These are phyloP conservation scores for Thunnus thynnus DNA, from an alignment of 2,113 vertebrate genomes.

Conservation along the genomic window DNA sequence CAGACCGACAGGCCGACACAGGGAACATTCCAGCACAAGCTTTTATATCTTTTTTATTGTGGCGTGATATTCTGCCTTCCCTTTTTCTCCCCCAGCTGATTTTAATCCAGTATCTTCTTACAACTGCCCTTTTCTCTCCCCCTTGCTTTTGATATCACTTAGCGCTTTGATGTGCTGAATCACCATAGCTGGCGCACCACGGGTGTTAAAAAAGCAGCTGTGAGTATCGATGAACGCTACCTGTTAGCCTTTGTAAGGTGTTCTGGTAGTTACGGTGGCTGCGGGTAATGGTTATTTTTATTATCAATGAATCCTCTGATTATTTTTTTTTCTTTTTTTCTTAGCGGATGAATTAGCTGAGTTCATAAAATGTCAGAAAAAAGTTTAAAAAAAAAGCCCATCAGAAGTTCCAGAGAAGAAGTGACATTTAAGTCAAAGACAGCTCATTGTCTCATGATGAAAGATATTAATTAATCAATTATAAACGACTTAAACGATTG, in stretches of 20 bases:
- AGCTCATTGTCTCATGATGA: too few relatives aligned
- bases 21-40: constrained; percentile 73
- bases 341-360: not conserved
- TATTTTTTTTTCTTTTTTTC: not conserved
- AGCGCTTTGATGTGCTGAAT: constrained; percentile 68
- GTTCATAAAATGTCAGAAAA: not conserved
- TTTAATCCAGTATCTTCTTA: constrained; percentile 54
- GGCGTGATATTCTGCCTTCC: constrained; percentile 42
- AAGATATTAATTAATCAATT: too few relatives aligned
- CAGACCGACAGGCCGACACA: constrained; percentile 65
- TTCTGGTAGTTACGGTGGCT: not conserved
- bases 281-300: constrained; percentile 12
- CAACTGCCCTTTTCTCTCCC: not conserved
- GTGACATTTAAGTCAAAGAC: not conserved
- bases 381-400: not conserved
- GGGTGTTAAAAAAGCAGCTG: constrained; percentile 55
- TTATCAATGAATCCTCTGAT: not conserved
- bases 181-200: constrained; percentile 48
- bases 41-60: constrained; percentile 63
- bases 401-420: not conserved
- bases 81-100: constrained; percentile 47
- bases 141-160: constrained; percentile 36
- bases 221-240: constrained; percentile 23
- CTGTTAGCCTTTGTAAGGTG: constrained; percentile 3
- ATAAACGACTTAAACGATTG: too few relatives aligned